Evolutionary conservation across 2,888 invertebrate genomes (phyloP).

Genomic region (Lymantria monacha): DNA sequence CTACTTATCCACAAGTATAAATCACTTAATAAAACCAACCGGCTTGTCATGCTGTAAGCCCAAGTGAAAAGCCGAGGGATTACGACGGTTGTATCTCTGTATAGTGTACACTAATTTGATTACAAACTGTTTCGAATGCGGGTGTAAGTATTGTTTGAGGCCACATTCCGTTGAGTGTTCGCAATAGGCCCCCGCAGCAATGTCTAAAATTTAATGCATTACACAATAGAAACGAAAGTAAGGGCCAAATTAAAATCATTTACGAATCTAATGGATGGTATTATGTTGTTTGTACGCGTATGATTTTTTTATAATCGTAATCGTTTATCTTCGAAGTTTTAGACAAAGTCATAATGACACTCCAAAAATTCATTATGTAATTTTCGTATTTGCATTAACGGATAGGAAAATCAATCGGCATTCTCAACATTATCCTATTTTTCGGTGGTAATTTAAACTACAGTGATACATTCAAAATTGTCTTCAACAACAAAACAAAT

Average conservation of each 20-base stretch:
- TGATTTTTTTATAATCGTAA: too few relatives aligned
- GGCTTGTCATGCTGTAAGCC: slow-evolving; percentile 24
- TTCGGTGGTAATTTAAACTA: too few relatives aligned
- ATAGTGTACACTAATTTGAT: slow-evolving; percentile 40
- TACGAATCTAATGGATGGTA: too few relatives aligned
- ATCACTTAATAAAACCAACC: slow-evolving; percentile 41
- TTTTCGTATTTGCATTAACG: too few relatives aligned
- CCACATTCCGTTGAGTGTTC: slow-evolving; percentile 12
- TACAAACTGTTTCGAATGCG: slow-evolving; percentile 41
- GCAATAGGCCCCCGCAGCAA: slow-evolving; percentile 13
- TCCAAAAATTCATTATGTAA: too few relatives aligned
- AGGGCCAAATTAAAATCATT: not conserved
- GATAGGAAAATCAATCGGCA: too few relatives aligned
- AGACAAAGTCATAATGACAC: too few relatives aligned
- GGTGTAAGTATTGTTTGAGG: slow-evolving; percentile 25
- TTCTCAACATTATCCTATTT: too few relatives aligned
- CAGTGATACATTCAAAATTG: too few relatives aligned
- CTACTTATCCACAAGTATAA: slow-evolving; percentile 27
- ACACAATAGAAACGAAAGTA: slow-evolving; percentile 24
- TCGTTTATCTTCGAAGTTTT: too few relatives aligned
- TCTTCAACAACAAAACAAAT: too few relatives aligned
- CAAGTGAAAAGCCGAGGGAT: slow-evolving; percentile 10
- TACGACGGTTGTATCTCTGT: not conserved
- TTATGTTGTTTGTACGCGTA: too few relatives aligned
- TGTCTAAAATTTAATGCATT: slow-evolving; percentile 19